Conservation (phyloP, 2,113 vertebrate genomes). For the Tachysurus fulvidraco region DNA sequence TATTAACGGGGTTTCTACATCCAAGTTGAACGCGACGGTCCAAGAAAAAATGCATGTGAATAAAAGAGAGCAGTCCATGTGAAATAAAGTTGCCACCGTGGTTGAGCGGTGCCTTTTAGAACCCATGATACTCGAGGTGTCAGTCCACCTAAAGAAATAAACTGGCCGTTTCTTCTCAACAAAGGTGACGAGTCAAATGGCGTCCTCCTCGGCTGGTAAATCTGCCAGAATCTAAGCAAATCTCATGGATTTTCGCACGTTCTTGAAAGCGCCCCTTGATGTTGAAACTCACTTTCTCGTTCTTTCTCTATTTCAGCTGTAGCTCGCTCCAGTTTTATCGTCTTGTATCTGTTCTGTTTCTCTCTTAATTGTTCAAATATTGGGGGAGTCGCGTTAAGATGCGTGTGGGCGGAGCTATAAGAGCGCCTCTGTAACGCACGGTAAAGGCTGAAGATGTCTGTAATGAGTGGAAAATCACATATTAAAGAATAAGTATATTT, state of each 20-base stretch:
- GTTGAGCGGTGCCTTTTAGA: slow-evolving; percentile 57
- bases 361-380: slow-evolving; percentile 62
- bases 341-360: slow-evolving; percentile 50
- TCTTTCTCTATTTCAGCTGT: slow-evolving; percentile 6
- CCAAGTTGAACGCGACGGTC: slow-evolving; percentile 82
- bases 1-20: slow-evolving; percentile 77
- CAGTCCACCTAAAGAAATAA: slow-evolving; percentile 50
- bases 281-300: slow-evolving; percentile 60
- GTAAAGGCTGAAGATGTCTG: background rate
- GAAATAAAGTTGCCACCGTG: slow-evolving; percentile 52
- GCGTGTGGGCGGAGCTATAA: slow-evolving; percentile 69
- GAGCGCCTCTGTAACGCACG: slow-evolving; percentile 63
- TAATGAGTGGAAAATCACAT: background rate
- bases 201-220: slow-evolving; percentile 10
- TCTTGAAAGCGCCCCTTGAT: slow-evolving; percentile 37
- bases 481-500: background rate
- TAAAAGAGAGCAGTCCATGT: slow-evolving; percentile 53
- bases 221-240: slow-evolving; percentile 45
- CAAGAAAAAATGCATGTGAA: slow-evolving; percentile 61
- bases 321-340: background rate
- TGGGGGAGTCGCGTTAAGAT: slow-evolving; percentile 68
- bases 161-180: slow-evolving; percentile 15
- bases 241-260: slow-evolving; percentile 56
- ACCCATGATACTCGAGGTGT: slow-evolving; percentile 60
- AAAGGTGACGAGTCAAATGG: slow-evolving; percentile 11